phyloP scores from a whole-genome alignment of 2,888 invertebrate genomes.

The Oscheius sp. region DNA sequence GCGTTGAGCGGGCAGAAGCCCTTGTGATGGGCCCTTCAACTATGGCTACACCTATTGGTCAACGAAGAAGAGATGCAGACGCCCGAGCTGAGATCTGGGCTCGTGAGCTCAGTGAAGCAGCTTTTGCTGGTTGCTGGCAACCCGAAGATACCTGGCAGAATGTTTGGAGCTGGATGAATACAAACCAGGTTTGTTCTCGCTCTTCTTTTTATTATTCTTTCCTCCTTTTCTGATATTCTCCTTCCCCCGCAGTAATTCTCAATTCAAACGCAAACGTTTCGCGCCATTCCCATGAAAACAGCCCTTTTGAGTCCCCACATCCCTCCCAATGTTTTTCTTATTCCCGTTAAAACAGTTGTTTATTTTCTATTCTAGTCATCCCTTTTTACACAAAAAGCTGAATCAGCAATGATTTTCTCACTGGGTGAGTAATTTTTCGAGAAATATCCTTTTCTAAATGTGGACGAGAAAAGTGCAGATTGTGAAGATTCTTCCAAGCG shows the following conservation, averaged over 20 bases:
- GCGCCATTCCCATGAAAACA: slow-evolving; percentile 10
- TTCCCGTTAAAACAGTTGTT: not conserved
- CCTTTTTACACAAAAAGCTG: no score
- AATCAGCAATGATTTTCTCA: no score
- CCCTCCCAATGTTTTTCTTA: not conserved
- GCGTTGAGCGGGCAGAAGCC: slow-evolving; percentile 31
- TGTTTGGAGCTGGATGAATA: slow-evolving; percentile 30
- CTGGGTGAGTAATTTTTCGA: no score
- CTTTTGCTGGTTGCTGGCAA: slow-evolving; percentile 31
- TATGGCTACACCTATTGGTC: not conserved
- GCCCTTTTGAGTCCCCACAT: not conserved
- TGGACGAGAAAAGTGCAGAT: no score
- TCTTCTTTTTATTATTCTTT: not conserved
- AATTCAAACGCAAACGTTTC: slow-evolving; percentile 10
- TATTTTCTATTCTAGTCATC: no score
- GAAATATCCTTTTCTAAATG: no score
- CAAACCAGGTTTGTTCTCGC: slow-evolving; percentile 7
- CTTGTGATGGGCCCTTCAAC: slow-evolving; percentile 25
- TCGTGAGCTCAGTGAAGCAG: not conserved
- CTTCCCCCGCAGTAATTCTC: slow-evolving; percentile 6
- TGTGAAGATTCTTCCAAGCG: no score
- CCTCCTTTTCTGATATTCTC: slow-evolving; percentile 1
- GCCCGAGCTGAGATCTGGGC: slow-evolving; percentile 1
- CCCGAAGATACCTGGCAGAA: slow-evolving; percentile 30
- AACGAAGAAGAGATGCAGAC: not conserved